Evolutionary conservation across 64 coral and sea anemone species (phyloP).

Genomic region (Orbicella faveolata): DNA sequence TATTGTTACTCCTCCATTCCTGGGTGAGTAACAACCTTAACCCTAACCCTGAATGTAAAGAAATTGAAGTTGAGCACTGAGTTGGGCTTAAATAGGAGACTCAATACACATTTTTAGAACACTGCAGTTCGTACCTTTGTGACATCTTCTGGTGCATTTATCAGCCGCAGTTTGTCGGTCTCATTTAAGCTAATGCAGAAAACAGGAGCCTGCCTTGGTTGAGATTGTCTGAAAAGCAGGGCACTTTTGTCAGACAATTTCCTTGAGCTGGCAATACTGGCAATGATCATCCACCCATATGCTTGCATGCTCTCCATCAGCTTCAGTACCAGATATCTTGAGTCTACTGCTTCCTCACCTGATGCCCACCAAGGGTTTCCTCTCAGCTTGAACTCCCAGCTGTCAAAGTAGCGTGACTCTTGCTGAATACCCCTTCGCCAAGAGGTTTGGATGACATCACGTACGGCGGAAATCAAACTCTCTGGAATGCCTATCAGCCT

Average conservation of each 20-base stretch:
- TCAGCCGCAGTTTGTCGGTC: constrained; percentile 80
- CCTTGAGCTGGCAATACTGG: constrained; percentile 37
- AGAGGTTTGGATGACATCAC: constrained; percentile 13
- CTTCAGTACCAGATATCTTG: constrained; percentile 44
- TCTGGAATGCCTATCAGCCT: constrained; percentile 49
- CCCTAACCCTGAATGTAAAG: background rate
- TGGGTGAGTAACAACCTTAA: too few relatives aligned
- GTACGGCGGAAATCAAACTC: constrained; percentile 21
- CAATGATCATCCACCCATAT: constrained; percentile 29
- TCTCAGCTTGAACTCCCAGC: constrained; percentile 70
- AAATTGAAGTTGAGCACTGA: background rate
- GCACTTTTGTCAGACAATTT: constrained; percentile 62
- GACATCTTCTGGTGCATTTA: constrained; percentile 70
- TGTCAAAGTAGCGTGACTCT: constrained; percentile 40
- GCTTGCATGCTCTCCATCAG: constrained; percentile 24
- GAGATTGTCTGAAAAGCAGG: constrained; percentile 68
- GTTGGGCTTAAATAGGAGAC: background rate
- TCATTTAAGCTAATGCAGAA: constrained; percentile 82
- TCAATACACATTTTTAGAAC: background rate
- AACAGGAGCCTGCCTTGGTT: constrained; percentile 51
- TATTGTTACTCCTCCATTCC: too few relatives aligned
- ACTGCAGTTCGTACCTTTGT: background rate
- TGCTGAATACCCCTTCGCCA: constrained; percentile 60
- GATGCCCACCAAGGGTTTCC: constrained; percentile 68
- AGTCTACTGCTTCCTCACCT: constrained; percentile 54